Conservation (phyloP, 2,888 invertebrate species). For the Linyphia triangularis region DNA sequence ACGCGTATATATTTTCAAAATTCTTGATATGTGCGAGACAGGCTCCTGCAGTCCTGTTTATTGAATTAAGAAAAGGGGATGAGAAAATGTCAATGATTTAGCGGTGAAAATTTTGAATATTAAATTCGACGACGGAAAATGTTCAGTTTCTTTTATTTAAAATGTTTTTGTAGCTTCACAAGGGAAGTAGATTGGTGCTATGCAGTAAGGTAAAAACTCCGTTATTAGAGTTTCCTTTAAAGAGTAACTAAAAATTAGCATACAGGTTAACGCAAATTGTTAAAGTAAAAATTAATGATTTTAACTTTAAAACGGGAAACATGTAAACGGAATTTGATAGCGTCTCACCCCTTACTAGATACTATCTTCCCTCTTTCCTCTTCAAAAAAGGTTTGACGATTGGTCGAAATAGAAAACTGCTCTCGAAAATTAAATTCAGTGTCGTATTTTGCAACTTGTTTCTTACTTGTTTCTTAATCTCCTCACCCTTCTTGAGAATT, state of each 20-base stretch:
- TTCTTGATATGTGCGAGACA: background rate
- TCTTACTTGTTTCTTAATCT: background rate
- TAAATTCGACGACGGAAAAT: too few species aligned
- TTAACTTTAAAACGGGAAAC: constrained; percentile 42
- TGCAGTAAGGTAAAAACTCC: too few species aligned
- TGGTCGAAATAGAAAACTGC: background rate
- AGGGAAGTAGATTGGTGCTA: too few species aligned
- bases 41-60: background rate
- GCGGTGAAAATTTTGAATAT: too few species aligned
- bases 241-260: too few species aligned
- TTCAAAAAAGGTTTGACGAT: background rate
- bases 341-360: background rate
- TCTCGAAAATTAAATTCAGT: constrained; percentile 33
- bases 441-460: constrained; percentile 3
- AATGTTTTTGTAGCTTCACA: too few species aligned
- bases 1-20: background rate
- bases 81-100: too few species aligned
- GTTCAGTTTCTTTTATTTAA: too few species aligned
- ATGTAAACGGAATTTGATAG: constrained; percentile 58
- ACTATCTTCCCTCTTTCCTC: background rate
- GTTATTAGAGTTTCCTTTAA: too few species aligned
- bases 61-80: too few species aligned
- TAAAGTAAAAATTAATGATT: too few species aligned
- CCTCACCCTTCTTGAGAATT: background rate
- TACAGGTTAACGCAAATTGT: too few species aligned